Base-by-base conservation (phyloP, 2,888 invertebrate species). In the Andrena praecox region DNA sequence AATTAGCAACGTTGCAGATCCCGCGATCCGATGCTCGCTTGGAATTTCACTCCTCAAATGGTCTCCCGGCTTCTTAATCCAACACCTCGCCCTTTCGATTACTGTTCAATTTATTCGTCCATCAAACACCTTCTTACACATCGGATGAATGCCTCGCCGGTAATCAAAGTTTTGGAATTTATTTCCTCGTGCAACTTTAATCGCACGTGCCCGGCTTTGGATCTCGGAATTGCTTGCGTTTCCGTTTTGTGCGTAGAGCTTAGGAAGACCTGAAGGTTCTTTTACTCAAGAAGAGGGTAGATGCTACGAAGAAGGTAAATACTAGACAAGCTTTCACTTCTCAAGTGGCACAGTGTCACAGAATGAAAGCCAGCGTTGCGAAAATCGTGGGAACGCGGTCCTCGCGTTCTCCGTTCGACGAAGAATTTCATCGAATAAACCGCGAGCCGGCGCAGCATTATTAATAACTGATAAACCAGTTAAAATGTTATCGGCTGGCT, bases 391-490 rank as follows among this genome's bases (percentile, higher is more conserved):
- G 24, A 56, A 56, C 8, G 10, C 27, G 24, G 20, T 10, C 10
- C 24, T 4, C 1, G 3, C 2, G 20, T 56, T 56, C 12, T 56
- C 27, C 27, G 1, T 56, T 20, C 56, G 10, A 3, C 3, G 56
- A 27, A 12, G 16, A 6, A 27, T 16, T 54, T 12, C 27, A 24
- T 20, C 56, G 56, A 24, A 3, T 42, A 35, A 1, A 62, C 90
- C 80, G 67, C 73, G 69, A 54, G 67, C 66, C 48, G 68, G 71
- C 77, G 62, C 70, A 42, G 77, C 35, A 82, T 89, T 89, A 88
- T 89, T 89, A 89, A 88, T 89, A 89, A 91, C 82, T 84, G 88
- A 90, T 91, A 88, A 85, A 85, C 84, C 89, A 88, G 88, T 90
- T 89, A 88, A 83, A 88, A 87, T 79, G 85, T 85, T 90, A 90